A percentile compares a stretch with the other conserved stretches of the same genome.
These are phyloP conservation scores for Gymnoscopelus braueri DNA, from an alignment of 2,797 vertebrate genomes.

Conservation along the genomic window DNA sequence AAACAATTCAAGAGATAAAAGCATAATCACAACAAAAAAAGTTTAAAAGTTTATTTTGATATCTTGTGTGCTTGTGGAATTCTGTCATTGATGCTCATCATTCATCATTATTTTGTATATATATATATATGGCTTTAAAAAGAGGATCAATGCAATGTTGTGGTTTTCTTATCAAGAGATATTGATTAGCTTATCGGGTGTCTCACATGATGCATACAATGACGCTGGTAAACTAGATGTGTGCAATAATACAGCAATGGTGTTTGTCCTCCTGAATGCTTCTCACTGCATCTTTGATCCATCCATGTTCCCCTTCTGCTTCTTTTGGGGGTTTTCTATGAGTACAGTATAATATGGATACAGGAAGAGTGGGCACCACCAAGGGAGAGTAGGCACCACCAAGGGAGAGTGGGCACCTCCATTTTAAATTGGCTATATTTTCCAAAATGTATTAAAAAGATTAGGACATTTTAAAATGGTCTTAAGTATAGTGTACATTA, in stretches of 20 bases:
- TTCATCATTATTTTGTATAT: constrained; percentile 48
- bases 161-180: constrained; percentile 68
- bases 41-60: constrained; percentile 63
- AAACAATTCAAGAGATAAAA: constrained; percentile 41
- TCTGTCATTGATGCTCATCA: constrained; percentile 49
- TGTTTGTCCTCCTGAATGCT: constrained; percentile 54
- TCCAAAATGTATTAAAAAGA: too few species aligned
- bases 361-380: too few species aligned
- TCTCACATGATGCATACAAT: constrained; percentile 56
- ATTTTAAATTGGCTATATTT: too few species aligned
- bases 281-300: constrained; percentile 54
- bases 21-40: constrained; percentile 36
- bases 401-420: too few species aligned
- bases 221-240: constrained; percentile 71
- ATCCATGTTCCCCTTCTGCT: constrained; percentile 45
- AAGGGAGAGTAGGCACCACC: too few species aligned
- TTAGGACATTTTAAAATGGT: too few species aligned
- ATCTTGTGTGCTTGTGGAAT: constrained; percentile 60
- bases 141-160: constrained; percentile 64
- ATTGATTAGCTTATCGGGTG: constrained; percentile 62
- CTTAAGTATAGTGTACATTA: too few species aligned
- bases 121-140: constrained; percentile 70
- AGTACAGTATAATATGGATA: too few species aligned
- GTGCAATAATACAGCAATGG: constrained; percentile 77
- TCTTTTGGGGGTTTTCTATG: constrained; percentile 42